Conservation (phyloP, 1,140 invertebrate species). For the Agrilus planipennis region DNA sequence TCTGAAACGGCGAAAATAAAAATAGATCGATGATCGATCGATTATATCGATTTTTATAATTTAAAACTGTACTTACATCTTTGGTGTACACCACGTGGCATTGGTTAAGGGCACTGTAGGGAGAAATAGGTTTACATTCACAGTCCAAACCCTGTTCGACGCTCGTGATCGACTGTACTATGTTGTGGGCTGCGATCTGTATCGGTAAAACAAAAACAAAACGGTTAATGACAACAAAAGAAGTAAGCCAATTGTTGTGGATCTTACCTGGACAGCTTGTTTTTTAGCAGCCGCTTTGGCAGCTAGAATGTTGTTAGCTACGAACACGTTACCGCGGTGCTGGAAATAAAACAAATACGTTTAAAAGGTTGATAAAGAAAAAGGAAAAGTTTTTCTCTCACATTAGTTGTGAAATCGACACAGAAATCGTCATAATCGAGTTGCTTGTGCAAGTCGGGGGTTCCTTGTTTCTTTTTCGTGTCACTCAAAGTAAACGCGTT, state of each 20-base stretch:
- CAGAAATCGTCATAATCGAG: slow-evolving; percentile 43
- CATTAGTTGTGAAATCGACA: slow-evolving; percentile 38
- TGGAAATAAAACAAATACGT: slow-evolving; percentile 40
- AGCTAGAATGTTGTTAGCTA: slow-evolving; percentile 38
- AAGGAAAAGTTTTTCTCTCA: slow-evolving; percentile 25
- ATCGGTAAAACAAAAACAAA: slow-evolving; percentile 27
- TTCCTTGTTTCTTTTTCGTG: slow-evolving; percentile 42
- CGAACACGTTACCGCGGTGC: slow-evolving; percentile 39
- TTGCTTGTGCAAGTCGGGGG: slow-evolving; percentile 36
- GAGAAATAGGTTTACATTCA: slow-evolving; percentile 31
- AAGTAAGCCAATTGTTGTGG: slow-evolving; percentile 1
- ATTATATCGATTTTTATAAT: not conserved
- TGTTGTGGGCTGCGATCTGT: slow-evolving; percentile 35
- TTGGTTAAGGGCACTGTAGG: slow-evolving; percentile 24
- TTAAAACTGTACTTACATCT: slow-evolving; percentile 16
- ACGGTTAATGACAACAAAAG: not conserved
- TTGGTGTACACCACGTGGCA: slow-evolving; percentile 37
- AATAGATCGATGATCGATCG: too few relatives aligned
- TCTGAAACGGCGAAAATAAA: not conserved
- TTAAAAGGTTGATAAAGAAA: slow-evolving; percentile 36
- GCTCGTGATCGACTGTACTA: slow-evolving; percentile 33
- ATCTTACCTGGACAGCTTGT: slow-evolving; percentile 40
- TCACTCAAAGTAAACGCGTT: slow-evolving; percentile 43
- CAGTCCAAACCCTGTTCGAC: slow-evolving; percentile 40
- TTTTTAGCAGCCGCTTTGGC: slow-evolving; percentile 40